Evolutionary conservation across 2,888 invertebrate species (phyloP).

Genomic region (Eilema griseolum): DNA sequence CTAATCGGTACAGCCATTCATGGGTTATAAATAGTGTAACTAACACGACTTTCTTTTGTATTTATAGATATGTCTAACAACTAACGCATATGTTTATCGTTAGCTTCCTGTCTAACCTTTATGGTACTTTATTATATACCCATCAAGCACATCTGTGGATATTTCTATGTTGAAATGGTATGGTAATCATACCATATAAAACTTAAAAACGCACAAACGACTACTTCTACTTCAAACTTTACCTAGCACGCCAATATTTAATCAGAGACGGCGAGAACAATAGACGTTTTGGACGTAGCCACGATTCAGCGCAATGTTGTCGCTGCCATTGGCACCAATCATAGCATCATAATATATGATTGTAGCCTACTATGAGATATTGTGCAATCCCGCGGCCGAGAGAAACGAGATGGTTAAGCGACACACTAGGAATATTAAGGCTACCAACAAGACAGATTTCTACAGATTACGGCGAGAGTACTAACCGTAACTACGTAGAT

Average conservation of each 20-base stretch:
- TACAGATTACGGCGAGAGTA: not conserved
- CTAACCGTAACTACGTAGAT: no score
- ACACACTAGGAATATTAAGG: not conserved
- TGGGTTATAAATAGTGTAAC: no score
- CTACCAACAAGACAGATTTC: not conserved
- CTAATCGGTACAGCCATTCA: no score
- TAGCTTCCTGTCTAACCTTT: constrained; percentile 1
- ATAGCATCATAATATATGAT: no score
- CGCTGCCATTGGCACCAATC: no score
- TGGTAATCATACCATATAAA: not conserved
- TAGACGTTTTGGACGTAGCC: no score
- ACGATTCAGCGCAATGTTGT: no score
- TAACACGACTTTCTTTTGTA: no score
- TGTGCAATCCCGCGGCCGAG: not conserved
- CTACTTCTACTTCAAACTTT: no score
- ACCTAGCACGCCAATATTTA: no score
- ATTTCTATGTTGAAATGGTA: not conserved
- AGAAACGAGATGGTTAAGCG: not conserved
- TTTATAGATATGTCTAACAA: not conserved
- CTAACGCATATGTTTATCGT: not conserved
- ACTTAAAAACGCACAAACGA: no score
- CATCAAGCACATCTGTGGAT: not conserved
- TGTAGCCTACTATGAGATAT: not conserved
- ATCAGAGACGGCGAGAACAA: no score
- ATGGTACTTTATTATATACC: not conserved